Conservation (phyloP, 1,140 invertebrate genomes). For the Anthonomus grandis region DNA sequence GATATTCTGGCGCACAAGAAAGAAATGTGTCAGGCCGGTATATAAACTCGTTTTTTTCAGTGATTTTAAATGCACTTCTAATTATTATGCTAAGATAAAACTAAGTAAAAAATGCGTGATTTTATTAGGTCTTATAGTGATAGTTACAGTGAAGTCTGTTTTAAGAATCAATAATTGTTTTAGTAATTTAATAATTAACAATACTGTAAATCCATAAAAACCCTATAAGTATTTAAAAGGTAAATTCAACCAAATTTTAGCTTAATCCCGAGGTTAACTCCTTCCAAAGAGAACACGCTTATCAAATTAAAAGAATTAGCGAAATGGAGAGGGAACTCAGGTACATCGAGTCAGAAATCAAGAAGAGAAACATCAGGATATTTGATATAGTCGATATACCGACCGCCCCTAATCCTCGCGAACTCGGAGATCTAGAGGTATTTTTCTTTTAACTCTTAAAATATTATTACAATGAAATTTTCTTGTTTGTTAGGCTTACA, state of each 20-base stretch:
- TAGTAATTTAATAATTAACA: neutral
- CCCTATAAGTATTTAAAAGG: no score
- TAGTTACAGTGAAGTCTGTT: neutral
- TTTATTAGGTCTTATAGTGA: neutral
- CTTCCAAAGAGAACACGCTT: constrained; percentile 87
- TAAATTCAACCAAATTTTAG: constrained; percentile 55
- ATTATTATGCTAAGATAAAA: neutral
- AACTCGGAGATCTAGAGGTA: constrained; percentile 92
- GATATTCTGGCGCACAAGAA: no score
- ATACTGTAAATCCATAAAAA: constrained; percentile 9
- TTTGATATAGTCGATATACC: constrained; percentile 78
- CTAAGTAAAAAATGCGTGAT: neutral
- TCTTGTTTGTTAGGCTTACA: constrained; percentile 70
- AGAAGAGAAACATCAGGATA: constrained; percentile 78
- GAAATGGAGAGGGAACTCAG: constrained; percentile 90
- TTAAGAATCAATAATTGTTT: neutral
- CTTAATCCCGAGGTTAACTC: constrained; percentile 78
- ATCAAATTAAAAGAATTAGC: constrained; percentile 83
- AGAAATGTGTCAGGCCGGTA: neutral
- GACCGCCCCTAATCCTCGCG: constrained; percentile 87
- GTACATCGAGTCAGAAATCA: constrained; percentile 94
- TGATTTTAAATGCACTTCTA: no score
- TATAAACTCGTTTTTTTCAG: no score
- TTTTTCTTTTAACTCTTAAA: neutral
- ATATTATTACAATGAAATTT: neutral